Evolutionary conservation across 2,797 vertebrate genomes (phyloP).

Genomic region (Orientallactaga sibirica): DNA sequence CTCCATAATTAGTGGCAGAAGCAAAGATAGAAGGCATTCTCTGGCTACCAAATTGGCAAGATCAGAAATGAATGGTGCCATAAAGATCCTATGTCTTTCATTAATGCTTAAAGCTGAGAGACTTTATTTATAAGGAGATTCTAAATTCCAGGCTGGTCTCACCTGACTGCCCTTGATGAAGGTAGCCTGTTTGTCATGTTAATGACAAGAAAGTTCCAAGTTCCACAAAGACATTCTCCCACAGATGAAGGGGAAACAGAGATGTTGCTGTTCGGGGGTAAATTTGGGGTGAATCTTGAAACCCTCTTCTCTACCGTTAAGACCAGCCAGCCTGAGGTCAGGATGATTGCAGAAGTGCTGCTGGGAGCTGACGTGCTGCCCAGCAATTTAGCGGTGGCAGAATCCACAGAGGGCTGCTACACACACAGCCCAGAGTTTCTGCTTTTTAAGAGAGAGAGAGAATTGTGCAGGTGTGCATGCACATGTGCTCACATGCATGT

Average conservation of each 20-base stretch:
- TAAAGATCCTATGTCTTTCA: slow-evolving; percentile 74
- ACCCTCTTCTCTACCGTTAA: not conserved
- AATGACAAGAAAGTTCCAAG: slow-evolving; percentile 71
- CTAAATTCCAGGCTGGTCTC: slow-evolving; percentile 78
- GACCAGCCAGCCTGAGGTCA: not conserved
- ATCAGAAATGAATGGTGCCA: slow-evolving; percentile 65
- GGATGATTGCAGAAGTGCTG: no score
- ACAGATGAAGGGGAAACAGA: not conserved
- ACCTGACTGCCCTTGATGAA: slow-evolving; percentile 68
- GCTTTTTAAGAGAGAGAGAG: no score
- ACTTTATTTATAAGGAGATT: slow-evolving; percentile 80
- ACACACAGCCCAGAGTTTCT: no score
- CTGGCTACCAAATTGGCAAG: slow-evolving; percentile 62
- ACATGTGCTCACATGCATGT: no score
- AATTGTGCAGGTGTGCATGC: no score
- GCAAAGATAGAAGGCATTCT: slow-evolving; percentile 42
- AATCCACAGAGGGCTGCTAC: no score
- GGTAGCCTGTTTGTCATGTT: slow-evolving; percentile 72
- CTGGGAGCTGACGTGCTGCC: no score
- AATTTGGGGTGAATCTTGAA: not conserved
- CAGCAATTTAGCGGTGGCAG: no score
- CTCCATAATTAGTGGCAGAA: slow-evolving; percentile 51
- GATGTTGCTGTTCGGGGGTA: not conserved
- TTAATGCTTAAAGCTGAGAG: slow-evolving; percentile 71
- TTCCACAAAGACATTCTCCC: slow-evolving; percentile 44